A percentile compares a stretch with the other conserved stretches of the same genome.
phyloP scores from a whole-genome alignment of 2,113 vertebrate species.

The Dromas ardeola region DNA sequence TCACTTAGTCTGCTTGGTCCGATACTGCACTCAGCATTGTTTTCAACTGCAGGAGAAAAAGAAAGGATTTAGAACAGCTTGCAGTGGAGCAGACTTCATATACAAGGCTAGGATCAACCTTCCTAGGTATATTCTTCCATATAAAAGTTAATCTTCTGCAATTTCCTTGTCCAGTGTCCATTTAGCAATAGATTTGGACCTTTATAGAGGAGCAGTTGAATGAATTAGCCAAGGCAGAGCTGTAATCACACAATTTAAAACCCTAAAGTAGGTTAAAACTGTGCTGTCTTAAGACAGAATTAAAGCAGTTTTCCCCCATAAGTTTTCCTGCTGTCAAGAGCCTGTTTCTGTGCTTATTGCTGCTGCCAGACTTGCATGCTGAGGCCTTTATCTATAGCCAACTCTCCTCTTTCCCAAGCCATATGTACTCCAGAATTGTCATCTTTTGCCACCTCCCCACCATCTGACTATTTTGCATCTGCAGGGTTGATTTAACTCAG shows the following conservation, averaged over 20 bases:
- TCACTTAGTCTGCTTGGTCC: constrained; percentile 73
- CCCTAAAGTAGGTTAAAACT: background rate
- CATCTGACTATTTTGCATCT: constrained; percentile 11
- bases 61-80: background rate
- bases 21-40: background rate
- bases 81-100: background rate
- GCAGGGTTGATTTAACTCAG: background rate
- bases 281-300: background rate
- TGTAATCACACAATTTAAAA: background rate
- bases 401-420: background rate
- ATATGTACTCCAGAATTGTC: background rate
- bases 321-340: background rate
- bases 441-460: background rate
- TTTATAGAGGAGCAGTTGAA: background rate
- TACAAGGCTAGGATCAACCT: background rate
- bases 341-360: background rate
- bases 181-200: background rate
- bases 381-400: background rate
- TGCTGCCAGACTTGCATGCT: background rate
- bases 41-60: constrained; percentile 65
- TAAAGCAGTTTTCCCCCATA: background rate
- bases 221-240: background rate
- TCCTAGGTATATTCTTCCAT: background rate
- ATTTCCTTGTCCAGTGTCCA: background rate
- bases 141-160: background rate